A percentile compares a stretch with the other conserved stretches of the same genome.
Conservation (phyloP, 2,113 vertebrate species). For the Monarcha castaneiventris region DNA sequence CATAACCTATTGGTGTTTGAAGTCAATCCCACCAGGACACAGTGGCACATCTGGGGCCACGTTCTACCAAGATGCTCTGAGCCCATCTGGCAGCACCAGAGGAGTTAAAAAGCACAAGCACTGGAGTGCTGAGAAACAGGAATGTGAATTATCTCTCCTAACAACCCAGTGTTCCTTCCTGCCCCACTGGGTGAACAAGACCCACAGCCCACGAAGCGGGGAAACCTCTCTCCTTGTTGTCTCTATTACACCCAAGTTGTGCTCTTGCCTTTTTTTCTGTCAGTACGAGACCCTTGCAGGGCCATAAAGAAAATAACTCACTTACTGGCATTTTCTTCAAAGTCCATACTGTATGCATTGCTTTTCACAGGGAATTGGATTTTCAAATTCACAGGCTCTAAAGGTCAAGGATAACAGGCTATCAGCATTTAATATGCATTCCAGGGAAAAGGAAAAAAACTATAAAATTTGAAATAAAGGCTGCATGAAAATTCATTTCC, state of each 20-base stretch:
- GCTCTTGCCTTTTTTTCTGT: not conserved
- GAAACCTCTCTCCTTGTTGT: not conserved
- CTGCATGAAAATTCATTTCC: constrained; percentile 59
- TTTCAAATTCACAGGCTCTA: constrained; percentile 59
- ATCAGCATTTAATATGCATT: constrained; percentile 63
- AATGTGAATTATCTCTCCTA: not conserved
- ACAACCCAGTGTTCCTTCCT: not conserved
- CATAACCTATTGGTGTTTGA: not conserved
- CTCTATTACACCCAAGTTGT: not conserved
- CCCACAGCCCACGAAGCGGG: not conserved
- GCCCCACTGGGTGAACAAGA: not conserved
- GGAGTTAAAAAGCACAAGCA: not conserved
- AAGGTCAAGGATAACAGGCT: constrained; percentile 71
- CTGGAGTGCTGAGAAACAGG: not conserved
- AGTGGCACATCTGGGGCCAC: not conserved
- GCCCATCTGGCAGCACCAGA: not conserved
- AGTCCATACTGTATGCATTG: constrained; percentile 25
- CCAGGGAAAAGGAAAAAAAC: constrained; percentile 6
- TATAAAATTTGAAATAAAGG: constrained; percentile 50
- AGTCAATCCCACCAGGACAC: not conserved
- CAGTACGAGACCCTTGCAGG: not conserved
- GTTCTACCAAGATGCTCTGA: not conserved
- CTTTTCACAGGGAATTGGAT: constrained; percentile 65
- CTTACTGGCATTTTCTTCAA: constrained; percentile 49
- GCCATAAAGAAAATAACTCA: constrained; percentile 15